Base-by-base conservation (phyloP, 2,113 vertebrate species). In the Atrichornis clamosus region DNA sequence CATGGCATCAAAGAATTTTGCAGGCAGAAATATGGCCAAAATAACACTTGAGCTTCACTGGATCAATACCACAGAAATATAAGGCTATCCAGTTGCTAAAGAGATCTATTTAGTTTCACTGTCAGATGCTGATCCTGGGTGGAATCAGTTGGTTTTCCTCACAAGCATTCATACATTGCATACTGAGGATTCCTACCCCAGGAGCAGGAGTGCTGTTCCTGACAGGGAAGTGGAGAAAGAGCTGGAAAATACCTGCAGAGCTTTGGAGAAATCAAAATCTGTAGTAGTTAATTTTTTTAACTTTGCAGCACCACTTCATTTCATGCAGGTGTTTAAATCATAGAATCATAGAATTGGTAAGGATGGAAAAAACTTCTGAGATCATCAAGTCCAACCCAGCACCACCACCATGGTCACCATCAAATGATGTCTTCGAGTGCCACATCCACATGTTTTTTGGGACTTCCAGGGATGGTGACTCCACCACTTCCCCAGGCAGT, bases 21-120 rank as follows among this genome's bases (percentile, higher is more conserved):
- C 67, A 94, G 95, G 94, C 87, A 92, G 89, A 93, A 92, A 92
- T 93, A 75, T 83, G 77, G 70, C 42, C 73, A 91, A 90, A 97
- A 96, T 97, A 97, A 97, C 94, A 96, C 88, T 96, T 97, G 87
- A 94, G 94, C 64, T 77, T 74, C 64, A 44, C 73, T 59, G 76
- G 97, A 96, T 98, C 96, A 79, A 97, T 98, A 97, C 24, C 64
- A 83, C 87, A 96, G 96, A 97, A 97, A 97, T 97, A 94, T 69
- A 95, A 97, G 82, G 91, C 92, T 92, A 89, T 94, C 90, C 90
- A 96, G 64, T 87, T 69, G 69, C 89, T 96, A 84, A 95, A 95
- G 94, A 96, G 90, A 93, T 97, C 88, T 94, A 93, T 97, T 97
- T 97, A 83, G 67, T 82, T 90, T 92, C 91, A 93, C 93, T 95